A percentile compares a stretch with the other conserved stretches of the same genome.
Conservation (phyloP, 1,140 invertebrate species). For the Drosophila willistoni region DNA sequence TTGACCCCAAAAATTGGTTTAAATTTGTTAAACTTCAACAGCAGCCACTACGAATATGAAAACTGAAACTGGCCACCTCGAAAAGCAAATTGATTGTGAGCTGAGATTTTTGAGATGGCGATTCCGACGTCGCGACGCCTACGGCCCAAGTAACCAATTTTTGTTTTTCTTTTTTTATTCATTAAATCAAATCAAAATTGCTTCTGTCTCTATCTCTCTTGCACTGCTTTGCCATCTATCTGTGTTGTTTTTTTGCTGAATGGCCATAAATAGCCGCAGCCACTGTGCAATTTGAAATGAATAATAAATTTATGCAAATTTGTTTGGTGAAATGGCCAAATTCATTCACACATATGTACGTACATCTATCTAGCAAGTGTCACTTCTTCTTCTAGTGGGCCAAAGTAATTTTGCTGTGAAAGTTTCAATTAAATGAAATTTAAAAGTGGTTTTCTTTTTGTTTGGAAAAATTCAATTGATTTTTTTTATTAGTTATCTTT, state of each 20-base stretch:
- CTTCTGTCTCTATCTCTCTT: slow-evolving; percentile 27
- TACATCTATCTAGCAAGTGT: slow-evolving; percentile 27
- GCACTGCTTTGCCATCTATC: slow-evolving; percentile 54
- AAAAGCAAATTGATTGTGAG: slow-evolving; percentile 11
- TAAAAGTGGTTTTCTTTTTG: no score
- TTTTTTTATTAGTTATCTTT: no score
- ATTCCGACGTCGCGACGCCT: slow-evolving; percentile 16
- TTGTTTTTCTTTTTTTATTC: slow-evolving; percentile 34
- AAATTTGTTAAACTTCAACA: slow-evolving; percentile 68
- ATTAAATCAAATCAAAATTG: slow-evolving; percentile 77
- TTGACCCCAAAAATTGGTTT: slow-evolving; percentile 75
- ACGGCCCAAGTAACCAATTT: slow-evolving; percentile 50
- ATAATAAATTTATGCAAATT: slow-evolving; percentile 74
- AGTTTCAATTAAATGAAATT: not conserved
- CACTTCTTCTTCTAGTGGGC: slow-evolving; percentile 43
- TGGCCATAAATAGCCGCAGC: slow-evolving; percentile 11
- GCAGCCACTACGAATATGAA: slow-evolving; percentile 1
- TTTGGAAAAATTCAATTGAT: no score
- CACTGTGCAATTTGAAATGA: slow-evolving; percentile 35
- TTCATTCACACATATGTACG: slow-evolving; percentile 13
- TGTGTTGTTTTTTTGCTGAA: slow-evolving; percentile 19
- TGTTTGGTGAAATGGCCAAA: slow-evolving; percentile 65
- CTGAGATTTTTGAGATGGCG: slow-evolving; percentile 36
- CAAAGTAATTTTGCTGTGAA: slow-evolving; percentile 19
- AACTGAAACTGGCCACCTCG: slow-evolving; percentile 19